phyloP scores from a whole-genome alignment of 37 sponge, comb jelly and placozoan genomes.

The Axinella damicornis region DNA sequence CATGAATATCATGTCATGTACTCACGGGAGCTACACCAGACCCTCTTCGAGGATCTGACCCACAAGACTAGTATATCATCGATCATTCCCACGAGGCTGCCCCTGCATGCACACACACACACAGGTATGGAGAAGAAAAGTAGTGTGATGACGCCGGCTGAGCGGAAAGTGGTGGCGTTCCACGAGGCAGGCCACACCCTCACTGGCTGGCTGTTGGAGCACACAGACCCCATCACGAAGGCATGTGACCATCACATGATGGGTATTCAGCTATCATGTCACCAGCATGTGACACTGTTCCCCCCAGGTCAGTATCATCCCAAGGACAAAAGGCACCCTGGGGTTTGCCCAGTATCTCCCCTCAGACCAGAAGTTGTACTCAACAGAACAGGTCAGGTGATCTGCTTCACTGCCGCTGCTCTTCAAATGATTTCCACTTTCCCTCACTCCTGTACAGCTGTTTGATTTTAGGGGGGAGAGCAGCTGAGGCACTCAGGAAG shows the following conservation, averaged over 20 bases:
- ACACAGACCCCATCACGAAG: constrained; percentile 93
- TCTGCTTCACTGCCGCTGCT: too few relatives aligned
- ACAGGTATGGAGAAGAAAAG: constrained; percentile 91
- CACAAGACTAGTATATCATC: too few relatives aligned
- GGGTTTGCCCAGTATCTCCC: constrained; percentile 92
- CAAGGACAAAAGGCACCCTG: constrained; percentile 89
- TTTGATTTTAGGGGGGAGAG: constrained; percentile 86
- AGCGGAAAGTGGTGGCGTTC: constrained; percentile 78
- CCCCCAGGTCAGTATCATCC: constrained; percentile 80
- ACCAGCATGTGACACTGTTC: too few relatives aligned
- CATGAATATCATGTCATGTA: too few relatives aligned
- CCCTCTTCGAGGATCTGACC: too few relatives aligned
- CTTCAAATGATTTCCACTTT: too few relatives aligned
- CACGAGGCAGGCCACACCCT: constrained; percentile 95
- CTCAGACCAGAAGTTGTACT: constrained; percentile 87
- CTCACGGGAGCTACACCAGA: too few relatives aligned
- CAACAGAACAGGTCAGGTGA: constrained; percentile 82
- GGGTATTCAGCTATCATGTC: too few relatives aligned
- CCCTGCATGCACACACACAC: too few relatives aligned
- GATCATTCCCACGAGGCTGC: too few relatives aligned
- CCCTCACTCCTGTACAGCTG: too few relatives aligned
- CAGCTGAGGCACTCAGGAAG: constrained; percentile 81
- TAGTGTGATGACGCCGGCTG: constrained; percentile 66
- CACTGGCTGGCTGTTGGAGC: constrained; percentile 89
- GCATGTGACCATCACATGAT: constrained; percentile 28